Conservation (phyloP, 2,888 invertebrate species). For the Artemia sinica region DNA sequence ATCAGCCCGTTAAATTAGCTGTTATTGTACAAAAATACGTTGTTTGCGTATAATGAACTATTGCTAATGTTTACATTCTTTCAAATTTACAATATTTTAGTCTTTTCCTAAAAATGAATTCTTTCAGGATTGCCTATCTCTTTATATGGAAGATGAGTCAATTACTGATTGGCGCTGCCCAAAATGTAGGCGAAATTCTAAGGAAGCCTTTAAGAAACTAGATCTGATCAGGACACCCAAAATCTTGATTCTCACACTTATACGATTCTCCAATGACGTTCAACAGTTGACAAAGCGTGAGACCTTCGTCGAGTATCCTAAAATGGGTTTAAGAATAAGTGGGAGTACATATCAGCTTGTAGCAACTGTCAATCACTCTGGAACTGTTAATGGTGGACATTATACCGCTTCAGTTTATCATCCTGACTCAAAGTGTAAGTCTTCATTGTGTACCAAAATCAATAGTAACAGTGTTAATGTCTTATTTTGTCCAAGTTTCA, state of each 20-base stretch:
- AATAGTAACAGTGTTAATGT: slow-evolving; percentile 28
- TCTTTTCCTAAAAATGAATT: background rate
- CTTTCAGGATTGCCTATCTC: slow-evolving; percentile 53
- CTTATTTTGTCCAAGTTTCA: too few species aligned
- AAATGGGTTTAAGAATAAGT: slow-evolving; percentile 34
- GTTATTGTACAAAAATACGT: too few species aligned
- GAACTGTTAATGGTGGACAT: slow-evolving; percentile 60
- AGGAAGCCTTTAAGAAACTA: slow-evolving; percentile 62
- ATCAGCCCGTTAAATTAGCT: too few species aligned
- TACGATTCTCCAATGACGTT: slow-evolving; percentile 38
- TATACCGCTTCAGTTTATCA: slow-evolving; percentile 80
- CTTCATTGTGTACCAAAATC: slow-evolving; percentile 13
- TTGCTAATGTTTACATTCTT: too few species aligned
- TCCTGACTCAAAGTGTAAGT: slow-evolving; percentile 34
- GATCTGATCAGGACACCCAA: slow-evolving; percentile 68
- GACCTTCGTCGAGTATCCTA: slow-evolving; percentile 43
- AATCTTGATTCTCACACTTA: slow-evolving; percentile 66
- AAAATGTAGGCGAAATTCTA: slow-evolving; percentile 48
- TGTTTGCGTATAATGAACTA: too few species aligned
- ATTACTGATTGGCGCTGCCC: slow-evolving; percentile 75
- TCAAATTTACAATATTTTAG: too few species aligned
- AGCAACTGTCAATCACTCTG: slow-evolving; percentile 77
- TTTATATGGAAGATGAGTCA: slow-evolving; percentile 60
- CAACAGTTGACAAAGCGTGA: slow-evolving; percentile 38
- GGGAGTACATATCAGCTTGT: slow-evolving; percentile 47